Percentiles rank a stretch among this genome's conserved stretches.
Evolutionary conservation across 2,797 vertebrate genomes (phyloP).

Genomic region (Forpus xanthops): DNA sequence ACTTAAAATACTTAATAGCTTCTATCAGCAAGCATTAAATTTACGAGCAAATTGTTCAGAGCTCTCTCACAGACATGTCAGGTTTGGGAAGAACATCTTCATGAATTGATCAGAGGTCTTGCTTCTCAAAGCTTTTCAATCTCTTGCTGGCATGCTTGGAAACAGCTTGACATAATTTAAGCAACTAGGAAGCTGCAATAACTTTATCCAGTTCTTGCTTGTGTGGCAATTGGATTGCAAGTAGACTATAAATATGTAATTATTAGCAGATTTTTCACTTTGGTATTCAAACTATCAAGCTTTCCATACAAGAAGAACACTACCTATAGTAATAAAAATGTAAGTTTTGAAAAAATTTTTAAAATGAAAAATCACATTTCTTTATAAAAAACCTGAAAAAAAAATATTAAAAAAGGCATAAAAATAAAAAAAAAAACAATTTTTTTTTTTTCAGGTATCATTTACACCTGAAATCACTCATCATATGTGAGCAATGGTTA

Average conservation of each 20-base stretch:
- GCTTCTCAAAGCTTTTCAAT: not conserved
- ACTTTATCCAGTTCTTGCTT: not conserved
- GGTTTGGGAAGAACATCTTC: not conserved
- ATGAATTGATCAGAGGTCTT: not conserved
- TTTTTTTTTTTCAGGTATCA: not conserved
- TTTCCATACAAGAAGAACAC: not conserved
- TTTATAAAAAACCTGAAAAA: not conserved
- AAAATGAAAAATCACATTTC: not conserved
- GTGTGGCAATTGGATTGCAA: not conserved
- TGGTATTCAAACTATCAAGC: not conserved
- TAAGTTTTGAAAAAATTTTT: rapidly evolving
- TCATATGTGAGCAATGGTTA: not conserved
- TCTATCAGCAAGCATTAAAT: not conserved
- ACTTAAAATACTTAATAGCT: not conserved
- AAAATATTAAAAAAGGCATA: not conserved
- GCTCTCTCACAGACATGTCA: not conserved
- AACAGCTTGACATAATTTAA: not conserved
- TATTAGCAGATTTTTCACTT: not conserved
- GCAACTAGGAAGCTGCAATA: not conserved
- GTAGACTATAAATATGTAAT: not conserved
- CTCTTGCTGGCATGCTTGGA: not conserved
- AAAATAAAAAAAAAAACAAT: not conserved
- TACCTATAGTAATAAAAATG: not conserved
- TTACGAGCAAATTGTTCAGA: not conserved
- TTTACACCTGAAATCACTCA: not conserved